Evolutionary conservation across 2,888 invertebrate genomes (phyloP).

Genomic region (Cryptus armator): DNA sequence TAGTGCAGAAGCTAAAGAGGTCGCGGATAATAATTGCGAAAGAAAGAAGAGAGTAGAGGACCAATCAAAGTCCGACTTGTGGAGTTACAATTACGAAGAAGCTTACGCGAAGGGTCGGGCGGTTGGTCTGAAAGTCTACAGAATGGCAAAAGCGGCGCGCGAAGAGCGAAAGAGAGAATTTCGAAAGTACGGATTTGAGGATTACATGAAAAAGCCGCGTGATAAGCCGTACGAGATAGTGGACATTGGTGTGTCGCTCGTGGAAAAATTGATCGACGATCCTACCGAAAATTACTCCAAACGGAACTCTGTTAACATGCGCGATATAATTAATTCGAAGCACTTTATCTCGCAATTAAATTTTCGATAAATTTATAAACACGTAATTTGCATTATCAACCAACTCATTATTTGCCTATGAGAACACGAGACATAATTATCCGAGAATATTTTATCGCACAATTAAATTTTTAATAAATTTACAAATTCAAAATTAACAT

Average conservation of each 20-base stretch:
- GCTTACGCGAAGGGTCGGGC: slow-evolving; percentile 64
- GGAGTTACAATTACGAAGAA: slow-evolving; percentile 58
- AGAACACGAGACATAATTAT: slow-evolving; percentile 5
- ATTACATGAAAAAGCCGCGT: slow-evolving; percentile 26
- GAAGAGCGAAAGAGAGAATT: slow-evolving; percentile 52
- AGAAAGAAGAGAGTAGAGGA: slow-evolving; percentile 1
- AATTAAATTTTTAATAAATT: slow-evolving; percentile 1
- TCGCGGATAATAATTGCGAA: not conserved
- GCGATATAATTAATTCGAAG: slow-evolving; percentile 3
- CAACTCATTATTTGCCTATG: too few species aligned
- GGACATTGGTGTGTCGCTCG: slow-evolving; percentile 49
- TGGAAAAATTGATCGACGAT: slow-evolving; percentile 50
- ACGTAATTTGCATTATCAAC: not conserved
- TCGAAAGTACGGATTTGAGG: slow-evolving; percentile 55
- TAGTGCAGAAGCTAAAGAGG: not conserved
- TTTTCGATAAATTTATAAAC: not conserved
- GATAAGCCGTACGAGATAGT: slow-evolving; percentile 52
- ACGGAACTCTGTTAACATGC: not conserved
- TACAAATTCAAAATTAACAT: not conserved
- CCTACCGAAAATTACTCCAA: not conserved
- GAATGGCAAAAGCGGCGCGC: slow-evolving; percentile 63
- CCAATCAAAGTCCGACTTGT: slow-evolving; percentile 57
- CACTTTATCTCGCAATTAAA: slow-evolving; percentile 14
- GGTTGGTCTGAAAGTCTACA: slow-evolving; percentile 61
- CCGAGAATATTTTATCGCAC: not conserved